Conservation (phyloP, 2,113 vertebrate genomes). For the Melanerpes formicivorus region DNA sequence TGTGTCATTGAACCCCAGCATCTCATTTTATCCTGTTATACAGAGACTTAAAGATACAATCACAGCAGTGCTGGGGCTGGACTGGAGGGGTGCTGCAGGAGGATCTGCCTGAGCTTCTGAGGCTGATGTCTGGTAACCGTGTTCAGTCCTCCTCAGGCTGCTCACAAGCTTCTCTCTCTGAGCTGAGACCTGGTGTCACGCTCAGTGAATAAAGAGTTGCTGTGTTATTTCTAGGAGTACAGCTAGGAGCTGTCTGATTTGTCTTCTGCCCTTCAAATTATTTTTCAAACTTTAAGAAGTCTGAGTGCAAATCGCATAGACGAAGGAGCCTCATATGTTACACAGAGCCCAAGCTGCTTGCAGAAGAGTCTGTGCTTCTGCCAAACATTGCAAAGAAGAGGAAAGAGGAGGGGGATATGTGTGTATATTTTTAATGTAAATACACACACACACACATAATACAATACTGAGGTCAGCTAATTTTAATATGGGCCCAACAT, state of each 20-base stretch:
- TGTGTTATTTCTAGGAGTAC: background rate
- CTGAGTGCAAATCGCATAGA: background rate
- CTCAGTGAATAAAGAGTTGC: background rate
- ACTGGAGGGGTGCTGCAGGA: background rate
- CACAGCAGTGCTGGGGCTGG: background rate
- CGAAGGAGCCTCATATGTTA: background rate
- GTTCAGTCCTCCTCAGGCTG: background rate
- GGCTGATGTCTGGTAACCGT: background rate
- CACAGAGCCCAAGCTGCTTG: background rate
- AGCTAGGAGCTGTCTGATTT: background rate
- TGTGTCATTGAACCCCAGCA: constrained; percentile 55
- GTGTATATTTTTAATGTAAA: too few relatives aligned
- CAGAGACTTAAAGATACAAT: background rate
- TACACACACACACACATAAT: background rate
- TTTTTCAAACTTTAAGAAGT: background rate
- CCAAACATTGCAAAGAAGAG: background rate
- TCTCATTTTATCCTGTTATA: constrained; percentile 54
- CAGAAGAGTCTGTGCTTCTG: background rate
- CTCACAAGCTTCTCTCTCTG: background rate
- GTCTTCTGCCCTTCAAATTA: constrained; percentile 15
- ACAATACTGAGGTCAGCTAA: background rate
- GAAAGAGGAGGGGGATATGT: background rate
- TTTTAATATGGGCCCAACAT: background rate
- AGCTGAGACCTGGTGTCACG: background rate
- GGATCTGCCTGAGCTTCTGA: background rate